These are phyloP conservation scores for Solea solea DNA, from an alignment of 2,113 vertebrate species.

Conservation along the genomic window DNA sequence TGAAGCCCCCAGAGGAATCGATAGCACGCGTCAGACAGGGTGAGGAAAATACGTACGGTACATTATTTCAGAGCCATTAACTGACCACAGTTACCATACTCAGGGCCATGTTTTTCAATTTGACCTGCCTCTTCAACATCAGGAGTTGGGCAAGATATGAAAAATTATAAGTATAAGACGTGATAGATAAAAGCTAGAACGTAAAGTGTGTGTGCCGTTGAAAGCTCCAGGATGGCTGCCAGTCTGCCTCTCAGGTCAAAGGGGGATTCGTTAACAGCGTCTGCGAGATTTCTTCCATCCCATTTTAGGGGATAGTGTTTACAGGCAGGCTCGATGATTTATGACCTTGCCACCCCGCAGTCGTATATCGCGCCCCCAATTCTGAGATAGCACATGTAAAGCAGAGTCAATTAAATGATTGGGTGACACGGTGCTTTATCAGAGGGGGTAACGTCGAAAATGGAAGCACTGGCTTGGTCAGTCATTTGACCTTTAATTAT, in stretches of 20 bases:
- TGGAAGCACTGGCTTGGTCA: constrained; percentile 52
- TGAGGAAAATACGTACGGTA: constrained; percentile 51
- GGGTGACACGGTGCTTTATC: constrained; percentile 67
- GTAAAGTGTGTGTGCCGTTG: not conserved
- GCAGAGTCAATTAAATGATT: constrained; percentile 78
- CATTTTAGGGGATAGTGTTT: constrained; percentile 59
- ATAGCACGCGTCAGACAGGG: constrained; percentile 54
- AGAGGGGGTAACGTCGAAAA: constrained; percentile 35
- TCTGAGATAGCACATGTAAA: constrained; percentile 70
- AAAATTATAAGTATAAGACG: constrained; percentile 45
- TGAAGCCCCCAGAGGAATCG: constrained; percentile 69
- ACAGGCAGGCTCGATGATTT: constrained; percentile 58
- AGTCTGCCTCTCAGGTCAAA: constrained; percentile 47
- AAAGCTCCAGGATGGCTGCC: constrained; percentile 5
- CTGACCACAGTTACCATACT: constrained; percentile 64
- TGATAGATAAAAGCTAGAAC: constrained; percentile 3
- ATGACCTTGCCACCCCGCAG: constrained; percentile 63
- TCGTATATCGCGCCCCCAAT: constrained; percentile 37
- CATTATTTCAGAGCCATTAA: constrained; percentile 75
- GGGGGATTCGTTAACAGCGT: constrained; percentile 58
- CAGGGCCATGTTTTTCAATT: constrained; percentile 69
- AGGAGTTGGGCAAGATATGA: constrained; percentile 39
- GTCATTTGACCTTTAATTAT: constrained; percentile 80
- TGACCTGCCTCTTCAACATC: constrained; percentile 62
- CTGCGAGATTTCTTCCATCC: constrained; percentile 38